Evolutionary conservation across 2,113 vertebrate species (phyloP), one percentile per base, ranked within the genome.

Genomic region (Chaenogobius annularis): DNA sequence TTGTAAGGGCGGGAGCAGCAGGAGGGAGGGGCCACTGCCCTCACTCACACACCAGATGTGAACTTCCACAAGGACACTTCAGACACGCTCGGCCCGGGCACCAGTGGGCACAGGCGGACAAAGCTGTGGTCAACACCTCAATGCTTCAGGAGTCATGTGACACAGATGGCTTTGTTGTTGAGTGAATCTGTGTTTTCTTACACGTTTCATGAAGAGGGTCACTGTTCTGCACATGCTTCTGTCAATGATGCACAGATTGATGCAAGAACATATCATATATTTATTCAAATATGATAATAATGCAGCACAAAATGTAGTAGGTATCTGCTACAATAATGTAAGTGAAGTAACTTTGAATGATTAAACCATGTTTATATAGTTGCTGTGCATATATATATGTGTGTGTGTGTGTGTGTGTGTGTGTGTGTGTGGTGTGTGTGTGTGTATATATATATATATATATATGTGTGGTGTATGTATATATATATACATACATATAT

Each of bases 11-110:
- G 92, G 48, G 35, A 66, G 19, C 10, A 88, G 91, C 17, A 62
- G 63, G 90, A 40, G 63, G 70, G 66, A 61, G 58, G 31, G 12
- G 92, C 91, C 88, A 90, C 94, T 93, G 94, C 92, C 93, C 91
- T 63, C 91, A 93, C 89, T 88, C 90, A 62, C 72, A 91, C 93
- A 94, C 94, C 96, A 98, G 95, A 97, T 96, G 96, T 96, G 95
- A 93, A 95, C 94, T 87, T 91, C 83, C 66, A 87, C 82, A 78
- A 79, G 87, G 85, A 87, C 84, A 77, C 80, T 82, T 81, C 74
- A 84, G 82, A 81, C 71, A 71, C 69, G 68, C 83, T 88, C 72
- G 83, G 72, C 80, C 74, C 84, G 47, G 26, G 66, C 63, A 79
- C 76, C 82, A 73, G 59, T 64, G 56, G 47, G 69, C 72, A 44